Evolutionary conservation across 2,113 vertebrate species (phyloP).

Genomic region (human): DNA sequence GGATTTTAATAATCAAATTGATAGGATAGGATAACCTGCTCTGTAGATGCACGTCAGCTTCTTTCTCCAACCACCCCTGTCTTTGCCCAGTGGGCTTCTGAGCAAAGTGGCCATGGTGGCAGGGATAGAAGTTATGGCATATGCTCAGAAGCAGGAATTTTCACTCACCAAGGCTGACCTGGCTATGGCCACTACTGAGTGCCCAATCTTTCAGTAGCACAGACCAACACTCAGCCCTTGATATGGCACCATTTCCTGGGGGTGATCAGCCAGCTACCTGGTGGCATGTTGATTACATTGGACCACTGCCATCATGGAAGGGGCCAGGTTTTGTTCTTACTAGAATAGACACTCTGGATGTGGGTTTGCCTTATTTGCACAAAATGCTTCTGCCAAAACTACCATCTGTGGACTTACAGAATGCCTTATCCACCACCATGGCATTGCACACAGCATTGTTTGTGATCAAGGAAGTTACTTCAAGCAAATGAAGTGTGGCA

Average conservation of each 20-base stretch:
- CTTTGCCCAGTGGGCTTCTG: background rate
- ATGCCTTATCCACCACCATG: background rate
- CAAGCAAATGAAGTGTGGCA: background rate
- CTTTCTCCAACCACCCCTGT: background rate
- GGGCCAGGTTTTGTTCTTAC: background rate
- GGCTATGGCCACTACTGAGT: background rate
- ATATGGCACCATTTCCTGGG: background rate
- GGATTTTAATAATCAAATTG: background rate
- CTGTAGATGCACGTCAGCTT: background rate
- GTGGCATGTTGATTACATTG: background rate
- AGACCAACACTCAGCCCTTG: background rate
- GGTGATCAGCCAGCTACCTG: background rate
- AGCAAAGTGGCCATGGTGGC: background rate
- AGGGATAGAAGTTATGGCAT: background rate
- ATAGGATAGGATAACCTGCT: background rate
- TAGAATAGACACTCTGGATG: background rate
- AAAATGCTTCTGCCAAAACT: background rate
- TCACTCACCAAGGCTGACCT: background rate
- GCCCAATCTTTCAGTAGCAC: background rate
- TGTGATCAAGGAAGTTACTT: background rate
- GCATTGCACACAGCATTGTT: background rate
- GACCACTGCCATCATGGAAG: background rate
- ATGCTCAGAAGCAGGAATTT: background rate
- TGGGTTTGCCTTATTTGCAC: background rate
- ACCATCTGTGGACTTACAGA: background rate